Evolutionary conservation across 2,113 vertebrate species (phyloP), one percentile per base, ranked within the genome.

Genomic region (Colinus virginianus): DNA sequence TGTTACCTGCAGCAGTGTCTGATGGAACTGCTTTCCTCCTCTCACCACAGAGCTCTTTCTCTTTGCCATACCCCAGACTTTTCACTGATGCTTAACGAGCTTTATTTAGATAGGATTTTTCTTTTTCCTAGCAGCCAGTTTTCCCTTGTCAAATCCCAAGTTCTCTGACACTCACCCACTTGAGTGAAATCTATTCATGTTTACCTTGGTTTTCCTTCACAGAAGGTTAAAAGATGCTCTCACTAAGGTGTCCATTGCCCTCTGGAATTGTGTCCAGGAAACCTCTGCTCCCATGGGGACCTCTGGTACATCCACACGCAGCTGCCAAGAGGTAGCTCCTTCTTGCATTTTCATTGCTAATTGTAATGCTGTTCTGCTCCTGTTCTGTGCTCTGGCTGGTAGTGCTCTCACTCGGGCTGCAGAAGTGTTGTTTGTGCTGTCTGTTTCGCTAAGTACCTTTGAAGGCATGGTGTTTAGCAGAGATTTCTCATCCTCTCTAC

Each of bases 71-170:
- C 49, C 69, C 45, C 34, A 43, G 28, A 53, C 13, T 78, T 68
- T 38, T 42, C 48, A 63, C 11, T 21, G n/a, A 32, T 78, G 17
- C 30, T 84, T 13, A 67, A 3, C 1, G 43, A 71, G 32, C 32
- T 76, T 90, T 69, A 43, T 38, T 56, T 80, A 77, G 19, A 32
- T 46, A 69, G 12, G 16, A 34, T 62, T 26, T 30, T 66, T 67
- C 38, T n/a, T 45, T 68, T 62, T 92, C 87, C 77, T 84, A 79
- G n/a, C 81, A 94, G 61, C 53, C 48, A 76, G 20, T 92, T 96
- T 95, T 84, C 51, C 30, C 30, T 15, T 36, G 26, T 76, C 69
- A 90, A 58, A 34, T 74, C 34, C 59, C 45, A 51, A 88, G 28
- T 9, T 20, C 36, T 86, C 59, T 66, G 45, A 6, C 26, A 32